Conservation (phyloP, 1,140 invertebrate genomes). For the Drosophila pruinosa region DNA sequence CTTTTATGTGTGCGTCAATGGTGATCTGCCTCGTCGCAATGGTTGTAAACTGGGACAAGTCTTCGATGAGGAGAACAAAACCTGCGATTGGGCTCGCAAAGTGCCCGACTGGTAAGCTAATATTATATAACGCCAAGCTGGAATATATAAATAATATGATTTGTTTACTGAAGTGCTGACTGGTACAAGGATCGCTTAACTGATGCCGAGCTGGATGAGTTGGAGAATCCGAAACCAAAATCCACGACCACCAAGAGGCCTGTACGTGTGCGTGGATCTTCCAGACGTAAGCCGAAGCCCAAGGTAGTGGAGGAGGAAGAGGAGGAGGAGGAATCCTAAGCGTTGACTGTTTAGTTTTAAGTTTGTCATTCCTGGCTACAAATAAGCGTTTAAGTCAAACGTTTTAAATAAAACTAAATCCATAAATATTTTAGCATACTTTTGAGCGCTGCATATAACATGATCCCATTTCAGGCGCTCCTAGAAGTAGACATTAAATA, state of each 20-base stretch:
- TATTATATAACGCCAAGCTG: neutral
- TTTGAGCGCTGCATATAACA: neutral
- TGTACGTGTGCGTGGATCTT: constrained; percentile 69
- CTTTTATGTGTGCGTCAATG: constrained; percentile 96
- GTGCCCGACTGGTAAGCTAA: constrained; percentile 93
- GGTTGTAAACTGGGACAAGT: constrained; percentile 95
- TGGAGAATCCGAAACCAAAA: constrained; percentile 90
- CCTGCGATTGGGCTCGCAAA: constrained; percentile 94
- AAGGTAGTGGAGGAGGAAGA: constrained; percentile 54
- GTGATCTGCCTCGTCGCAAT: constrained; percentile 90
- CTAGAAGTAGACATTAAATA: neutral
- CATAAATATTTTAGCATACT: neutral
- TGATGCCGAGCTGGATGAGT: constrained; percentile 89
- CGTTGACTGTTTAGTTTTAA: constrained; percentile 58
- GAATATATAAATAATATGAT: neutral
- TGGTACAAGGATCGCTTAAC: constrained; percentile 93
- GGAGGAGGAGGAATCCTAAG: constrained; percentile 41
- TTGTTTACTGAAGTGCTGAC: constrained; percentile 86
- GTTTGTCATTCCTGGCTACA: constrained; percentile 13
- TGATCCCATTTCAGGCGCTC: neutral
- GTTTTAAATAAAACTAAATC: neutral
- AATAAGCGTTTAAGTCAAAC: constrained; percentile 19
- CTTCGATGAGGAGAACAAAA: constrained; percentile 92
- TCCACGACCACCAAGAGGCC: constrained; percentile 84
- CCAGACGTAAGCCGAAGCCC: constrained; percentile 58